Conservation (phyloP, 2,113 vertebrate genomes). For the Alligator sinensis region DNA sequence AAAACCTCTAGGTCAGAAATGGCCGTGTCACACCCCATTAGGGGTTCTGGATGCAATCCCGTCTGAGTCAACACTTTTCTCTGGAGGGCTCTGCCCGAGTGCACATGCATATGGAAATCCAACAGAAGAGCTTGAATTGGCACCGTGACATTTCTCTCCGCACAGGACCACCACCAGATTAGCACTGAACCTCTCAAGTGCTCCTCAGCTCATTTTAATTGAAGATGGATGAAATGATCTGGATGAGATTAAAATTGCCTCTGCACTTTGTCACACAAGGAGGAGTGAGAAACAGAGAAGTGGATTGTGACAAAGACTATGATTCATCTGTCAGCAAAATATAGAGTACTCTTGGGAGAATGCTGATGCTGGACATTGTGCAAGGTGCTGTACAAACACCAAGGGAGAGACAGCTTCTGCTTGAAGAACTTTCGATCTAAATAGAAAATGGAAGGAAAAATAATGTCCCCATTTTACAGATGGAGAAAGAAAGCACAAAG, state of each 20-base stretch:
- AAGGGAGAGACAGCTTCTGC: neutral
- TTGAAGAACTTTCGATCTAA: neutral
- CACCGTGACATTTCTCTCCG: neutral
- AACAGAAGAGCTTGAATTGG: neutral
- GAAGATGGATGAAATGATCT: neutral
- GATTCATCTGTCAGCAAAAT: neutral
- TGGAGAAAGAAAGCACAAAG: neutral
- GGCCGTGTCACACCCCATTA: neutral
- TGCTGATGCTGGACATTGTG: neutral
- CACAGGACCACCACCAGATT: neutral
- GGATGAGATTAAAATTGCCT: neutral
- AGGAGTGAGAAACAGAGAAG: neutral
- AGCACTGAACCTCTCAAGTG: neutral
- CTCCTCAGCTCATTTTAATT: neutral
- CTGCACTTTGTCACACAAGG: neutral
- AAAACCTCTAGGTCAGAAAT: neutral
- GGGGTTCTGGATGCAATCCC: neutral
- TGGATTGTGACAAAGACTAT: neutral
- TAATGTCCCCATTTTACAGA: neutral
- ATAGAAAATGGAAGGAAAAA: neutral
- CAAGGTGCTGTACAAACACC: conserved; percentile 1
- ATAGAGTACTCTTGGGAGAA: neutral
- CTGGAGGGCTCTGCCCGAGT: neutral
- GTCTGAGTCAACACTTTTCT: neutral
- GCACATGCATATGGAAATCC: neutral